These are phyloP conservation scores for Corythornis vintsioides DNA, from an alignment of 2,113 vertebrate genomes.

Conservation along the genomic window DNA sequence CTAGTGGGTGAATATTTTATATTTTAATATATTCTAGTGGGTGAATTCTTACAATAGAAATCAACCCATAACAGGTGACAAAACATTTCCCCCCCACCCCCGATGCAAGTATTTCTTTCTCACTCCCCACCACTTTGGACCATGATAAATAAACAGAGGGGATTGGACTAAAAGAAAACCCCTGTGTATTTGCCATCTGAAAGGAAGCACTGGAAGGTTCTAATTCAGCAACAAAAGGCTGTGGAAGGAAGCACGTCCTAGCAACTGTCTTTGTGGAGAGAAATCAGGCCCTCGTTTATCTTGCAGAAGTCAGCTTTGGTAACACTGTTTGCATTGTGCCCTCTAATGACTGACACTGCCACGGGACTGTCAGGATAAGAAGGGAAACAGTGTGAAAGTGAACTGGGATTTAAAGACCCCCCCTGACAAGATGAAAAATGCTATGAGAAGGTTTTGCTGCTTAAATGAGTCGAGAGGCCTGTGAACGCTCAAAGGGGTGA, in stretches of 20 bases:
- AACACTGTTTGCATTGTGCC: conserved; percentile 71
- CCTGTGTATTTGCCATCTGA: conserved; percentile 38
- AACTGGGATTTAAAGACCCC: conserved; percentile 49
- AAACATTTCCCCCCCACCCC: background rate
- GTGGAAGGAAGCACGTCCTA: conserved; percentile 74
- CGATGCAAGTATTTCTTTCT: background rate
- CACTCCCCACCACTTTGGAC: background rate
- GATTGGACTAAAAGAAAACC: conserved; percentile 5
- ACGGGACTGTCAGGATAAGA: conserved; percentile 57
- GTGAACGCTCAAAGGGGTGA: conserved; percentile 46
- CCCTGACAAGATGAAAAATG: conserved; percentile 73
- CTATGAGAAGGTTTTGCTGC: conserved; percentile 41
- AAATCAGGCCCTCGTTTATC: conserved; percentile 75
- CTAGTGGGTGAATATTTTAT: background rate
- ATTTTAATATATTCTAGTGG: background rate
- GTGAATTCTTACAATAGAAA: background rate
- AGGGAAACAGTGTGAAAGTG: conserved; percentile 67
- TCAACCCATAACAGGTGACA: conserved; percentile 24
- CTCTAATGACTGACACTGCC: conserved; percentile 63
- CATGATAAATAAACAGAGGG: conserved; percentile 10
- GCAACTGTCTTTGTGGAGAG: conserved; percentile 75
- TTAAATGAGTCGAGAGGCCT: conserved; percentile 54
- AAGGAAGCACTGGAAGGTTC: conserved; percentile 68
- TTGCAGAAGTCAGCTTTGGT: conserved; percentile 76
- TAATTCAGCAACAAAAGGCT: conserved; percentile 71